Percentiles rank a stretch among this genome's conserved stretches.
Evolutionary conservation across 2,888 invertebrate genomes (phyloP).

Genomic region (Cephus pygmeus): DNA sequence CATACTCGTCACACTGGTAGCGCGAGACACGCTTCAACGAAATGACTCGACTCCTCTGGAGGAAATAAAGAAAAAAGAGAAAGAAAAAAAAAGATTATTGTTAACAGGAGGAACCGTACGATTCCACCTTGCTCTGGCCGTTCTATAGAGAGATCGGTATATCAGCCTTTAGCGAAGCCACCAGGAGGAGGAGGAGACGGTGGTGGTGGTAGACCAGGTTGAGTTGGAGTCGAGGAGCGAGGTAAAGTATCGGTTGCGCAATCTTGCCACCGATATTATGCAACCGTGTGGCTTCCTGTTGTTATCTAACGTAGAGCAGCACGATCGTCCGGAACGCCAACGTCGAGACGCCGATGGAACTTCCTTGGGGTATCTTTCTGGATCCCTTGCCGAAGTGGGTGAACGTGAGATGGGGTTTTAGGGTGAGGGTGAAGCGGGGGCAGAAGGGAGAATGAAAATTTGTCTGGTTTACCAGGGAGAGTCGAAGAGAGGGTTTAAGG

Average conservation of each 20-base stretch:
- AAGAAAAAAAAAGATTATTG: not conserved
- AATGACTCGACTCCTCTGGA: not conserved
- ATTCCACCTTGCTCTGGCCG: not conserved
- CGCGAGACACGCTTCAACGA: not conserved
- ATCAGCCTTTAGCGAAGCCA: not conserved
- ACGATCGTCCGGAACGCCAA: not conserved
- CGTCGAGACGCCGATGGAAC: not conserved
- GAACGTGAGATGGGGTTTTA: not conserved
- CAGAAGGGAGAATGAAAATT: not conserved
- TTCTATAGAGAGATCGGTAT: not conserved
- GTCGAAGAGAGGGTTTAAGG: not conserved
- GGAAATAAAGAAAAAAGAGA: not conserved
- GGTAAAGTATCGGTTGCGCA: slow-evolving; percentile 52
- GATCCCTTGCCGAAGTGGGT: not conserved
- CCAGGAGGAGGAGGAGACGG: not conserved
- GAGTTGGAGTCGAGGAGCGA: not conserved
- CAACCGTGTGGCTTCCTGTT: slow-evolving; percentile 54
- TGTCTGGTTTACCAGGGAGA: not conserved
- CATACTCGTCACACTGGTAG: not conserved
- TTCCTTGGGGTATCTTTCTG: not conserved
- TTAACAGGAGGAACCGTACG: not conserved
- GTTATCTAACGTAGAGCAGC: slow-evolving; percentile 46
- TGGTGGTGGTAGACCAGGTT: not conserved
- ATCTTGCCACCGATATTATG: slow-evolving; percentile 49
- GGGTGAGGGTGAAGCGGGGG: not conserved